phyloP scores from a whole-genome alignment of 92 coral and sea anemone species.

The Micromussa lordhowensis region DNA sequence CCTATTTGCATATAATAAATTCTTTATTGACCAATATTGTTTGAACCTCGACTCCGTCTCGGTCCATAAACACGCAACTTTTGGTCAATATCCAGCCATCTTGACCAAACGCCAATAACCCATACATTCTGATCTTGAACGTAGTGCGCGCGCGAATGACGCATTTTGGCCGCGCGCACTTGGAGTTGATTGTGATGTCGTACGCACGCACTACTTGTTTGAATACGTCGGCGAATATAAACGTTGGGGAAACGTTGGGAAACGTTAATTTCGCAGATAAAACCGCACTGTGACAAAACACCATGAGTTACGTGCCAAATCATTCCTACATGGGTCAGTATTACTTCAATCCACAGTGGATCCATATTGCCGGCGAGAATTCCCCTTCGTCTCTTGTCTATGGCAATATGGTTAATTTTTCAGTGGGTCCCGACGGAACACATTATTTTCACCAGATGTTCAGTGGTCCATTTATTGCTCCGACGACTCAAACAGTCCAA shows the following conservation, averaged over 20 bases:
- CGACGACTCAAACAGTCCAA: slow-evolving; percentile 33
- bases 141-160: background rate
- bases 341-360: slow-evolving; percentile 84
- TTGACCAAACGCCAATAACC: too few species aligned
- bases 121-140: background rate
- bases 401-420: slow-evolving; percentile 79
- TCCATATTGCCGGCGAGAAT: slow-evolving; percentile 40
- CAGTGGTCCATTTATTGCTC: slow-evolving; percentile 71
- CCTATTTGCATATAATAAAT: too few species aligned
- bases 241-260: too few species aligned
- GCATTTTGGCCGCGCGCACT: slow-evolving; percentile 13
- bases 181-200: slow-evolving; percentile 27
- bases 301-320: slow-evolving; percentile 35
- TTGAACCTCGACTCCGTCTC: too few species aligned
- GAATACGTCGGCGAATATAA: slow-evolving; percentile 19
- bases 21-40: too few species aligned
- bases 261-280: slow-evolving; percentile 1
- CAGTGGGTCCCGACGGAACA: slow-evolving; percentile 76
- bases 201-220: slow-evolving; percentile 20
- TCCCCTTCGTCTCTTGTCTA: slow-evolving; percentile 71
- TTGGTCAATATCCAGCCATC: too few species aligned
- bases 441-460: slow-evolving; percentile 79
- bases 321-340: slow-evolving; percentile 55
- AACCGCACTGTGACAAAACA: background rate
- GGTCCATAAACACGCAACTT: too few species aligned